Base-by-base conservation (phyloP, 2,797 vertebrate species). In the Pseudomugil gertrudae region DNA sequence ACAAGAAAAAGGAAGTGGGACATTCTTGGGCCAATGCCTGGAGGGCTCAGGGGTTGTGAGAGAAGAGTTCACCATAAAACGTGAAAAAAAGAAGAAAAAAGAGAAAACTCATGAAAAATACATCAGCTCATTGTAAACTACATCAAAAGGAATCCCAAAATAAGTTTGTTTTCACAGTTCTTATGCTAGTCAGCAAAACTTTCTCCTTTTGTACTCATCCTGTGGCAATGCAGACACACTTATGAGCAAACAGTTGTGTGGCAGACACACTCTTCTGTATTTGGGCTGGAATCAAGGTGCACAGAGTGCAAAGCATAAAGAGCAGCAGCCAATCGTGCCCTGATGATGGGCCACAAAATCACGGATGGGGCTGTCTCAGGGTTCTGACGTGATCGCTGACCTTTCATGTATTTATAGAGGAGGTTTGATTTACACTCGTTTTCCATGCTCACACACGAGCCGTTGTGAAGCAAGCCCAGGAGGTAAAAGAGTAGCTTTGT, bases 401-500 rank as follows among this genome's bases (percentile, higher is more conserved):
- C 90, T 94, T 92, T 94, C 63, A 74, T 78, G 85, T 93, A 87
- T 94, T 93, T 92, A 87, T 85, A 87, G 89, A 93, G 82, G 79
- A 84, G 87, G 79, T 90, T 91, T 90, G 71, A 92, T 91, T 93
- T 93, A 80, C 86, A 84, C 80, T 78, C 74, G 79, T 90, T 92
- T 90, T 91, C 87, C 89, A 88, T 79, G 78, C 89, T 84, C 89
- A 92, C 91, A 90, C 88, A 86, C 23, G 83, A 74, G 87, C 68
- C 67, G 84, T 90, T 92, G 89, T 92, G 84, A 86, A 78, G 79
- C 68, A 24, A 63, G 63, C 43, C 61, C 40, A 11, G 70, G 69
- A 89, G 85, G 87, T 93, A 89, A 92, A 92, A 94, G 88, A 93
- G 83, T 81, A 61, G 72, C 91, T 93, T 93, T 94, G 92, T 94